Evolutionary conservation across 2,797 vertebrate species (phyloP), one percentile per base, ranked within the genome.

Genomic region (Melanotaenia maccullochi): DNA sequence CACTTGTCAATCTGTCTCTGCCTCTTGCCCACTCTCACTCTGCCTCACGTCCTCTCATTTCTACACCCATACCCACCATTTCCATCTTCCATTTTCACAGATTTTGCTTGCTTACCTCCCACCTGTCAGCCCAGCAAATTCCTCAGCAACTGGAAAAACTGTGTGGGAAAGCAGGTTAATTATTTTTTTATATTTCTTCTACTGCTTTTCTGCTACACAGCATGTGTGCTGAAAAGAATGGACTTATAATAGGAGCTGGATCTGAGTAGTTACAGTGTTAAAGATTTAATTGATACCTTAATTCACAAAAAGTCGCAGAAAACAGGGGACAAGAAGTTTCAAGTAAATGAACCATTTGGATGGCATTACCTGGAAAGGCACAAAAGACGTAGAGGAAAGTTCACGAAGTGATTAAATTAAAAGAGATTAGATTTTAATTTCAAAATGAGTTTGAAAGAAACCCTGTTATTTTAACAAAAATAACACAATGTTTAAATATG

Each of bases 71-170:
- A 73, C 68, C 62, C 52, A 40, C 59, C 44, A 62, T 81, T 76
- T 85, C 73, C 49, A 69, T 79, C 63, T 81, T 73, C 73, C 60
- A 73, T 73, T 79, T 73, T 57, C 65, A 58, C 57, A 60, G 47
- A 73, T 82, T 82, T 58, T 79, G 74, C 85, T 86, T 71, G 75
- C 62, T 86, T 83, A 79, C 65, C 71, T 75, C 77, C 73, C 74
- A 79, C 78, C 69, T 84, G 83, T 84, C 79, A 75, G 65, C 57
- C 25, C 1, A 59, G 32, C 62, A 68, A 60, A 76, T 76, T 80
- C 42, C 56, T 72, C 75, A 42, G 44, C 66, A 76, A 47, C 61
- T 86, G 83, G 70, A 63, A 87, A 82, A 83, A 74, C 33, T 72
- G 57, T 82, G 57, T 68, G 68, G 70, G 64, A 70, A 81, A 85